Base-by-base conservation (phyloP, 2,888 invertebrate genomes). In the Thereva unica region DNA sequence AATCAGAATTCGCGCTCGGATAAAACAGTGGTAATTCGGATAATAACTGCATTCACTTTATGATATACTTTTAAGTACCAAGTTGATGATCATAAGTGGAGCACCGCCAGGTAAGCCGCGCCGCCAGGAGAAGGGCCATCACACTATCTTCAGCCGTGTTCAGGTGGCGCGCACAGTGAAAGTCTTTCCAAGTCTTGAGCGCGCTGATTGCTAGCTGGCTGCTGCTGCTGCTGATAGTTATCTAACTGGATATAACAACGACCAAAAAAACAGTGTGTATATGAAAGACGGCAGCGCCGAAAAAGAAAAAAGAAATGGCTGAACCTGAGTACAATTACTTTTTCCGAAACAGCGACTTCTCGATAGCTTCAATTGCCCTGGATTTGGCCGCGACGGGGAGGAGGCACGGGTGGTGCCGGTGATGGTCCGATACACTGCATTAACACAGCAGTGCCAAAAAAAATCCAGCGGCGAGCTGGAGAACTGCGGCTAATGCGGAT, bases 171-270 rank as follows among this genome's bases (percentile, higher is more conserved):
- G 23, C 23, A 23, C 42, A 66, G 68, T 68, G 68, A 68, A 68
- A 68, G 68, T 68, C 53, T 68, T 68, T 68, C 68, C 63, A 59
- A 55, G 55, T 61, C 37, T 23, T 63, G 61, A 42, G 42, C 59
- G 66, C 64, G 40, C 50, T 37, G 50, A 56, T 42, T 35, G 49
- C 37, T 55, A 42, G 12, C 38, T 55, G 47, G 44, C 37, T 41
- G 52, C 9, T 38, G 40, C 57, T 52, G 55, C 12, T 38, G 54
- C 12, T 37, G 37, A 37, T 10, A 44, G 65, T 65, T 65, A 65
- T 65, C 56, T 56, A 65, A 65, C 65, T 42, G 23, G 23, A 23
- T 23, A 23, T 23, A 23, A 2, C 23, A 23, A 2, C 23, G 2
- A 23, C 1, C 1, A 23, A 23, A 23, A 23, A 23, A 23, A n/a